Evolutionary conservation across 2,888 invertebrate genomes (phyloP).

Genomic region (Ophraella communa): DNA sequence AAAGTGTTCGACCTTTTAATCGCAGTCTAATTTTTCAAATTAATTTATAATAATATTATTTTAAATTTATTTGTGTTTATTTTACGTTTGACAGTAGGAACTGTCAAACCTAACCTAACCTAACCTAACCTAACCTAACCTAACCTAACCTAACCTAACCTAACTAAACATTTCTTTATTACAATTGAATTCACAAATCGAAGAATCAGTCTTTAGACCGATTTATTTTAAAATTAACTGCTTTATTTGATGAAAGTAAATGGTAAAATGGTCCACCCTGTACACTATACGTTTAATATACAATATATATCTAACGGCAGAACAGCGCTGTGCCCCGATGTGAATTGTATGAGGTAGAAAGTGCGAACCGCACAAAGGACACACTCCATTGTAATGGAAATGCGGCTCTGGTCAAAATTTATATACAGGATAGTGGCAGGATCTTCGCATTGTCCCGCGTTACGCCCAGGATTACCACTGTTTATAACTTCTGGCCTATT

Average conservation of each 20-base stretch:
- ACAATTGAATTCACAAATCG: no score
- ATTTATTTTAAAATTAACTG: not conserved
- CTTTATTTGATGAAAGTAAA: not conserved
- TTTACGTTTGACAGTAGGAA: no score
- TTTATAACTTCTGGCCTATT: slow-evolving; percentile 47
- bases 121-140: no score
- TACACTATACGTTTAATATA: slow-evolving; percentile 35
- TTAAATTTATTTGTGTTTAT: no score
- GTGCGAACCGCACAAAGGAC: slow-evolving; percentile 45
- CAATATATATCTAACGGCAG: slow-evolving; percentile 39
- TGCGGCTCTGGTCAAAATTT: slow-evolving; percentile 46
- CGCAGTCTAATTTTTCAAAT: no score
- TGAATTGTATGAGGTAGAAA: slow-evolving; percentile 46
- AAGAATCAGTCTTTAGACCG: no score
- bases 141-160: no score
- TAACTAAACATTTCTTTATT: no score
- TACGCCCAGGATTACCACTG: slow-evolving; percentile 39
- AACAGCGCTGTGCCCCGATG: slow-evolving; percentile 36
- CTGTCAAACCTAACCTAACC: no score
- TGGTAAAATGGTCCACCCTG: not conserved
- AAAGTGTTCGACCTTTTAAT: no score
- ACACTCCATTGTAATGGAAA: slow-evolving; percentile 52
- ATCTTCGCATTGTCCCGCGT: slow-evolving; percentile 45
- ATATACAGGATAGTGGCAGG: slow-evolving; percentile 46
- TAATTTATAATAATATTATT: no score